These are phyloP conservation scores for Sebastes hubbsi DNA, from an alignment of 2,797 vertebrate species.

Conservation along the genomic window DNA sequence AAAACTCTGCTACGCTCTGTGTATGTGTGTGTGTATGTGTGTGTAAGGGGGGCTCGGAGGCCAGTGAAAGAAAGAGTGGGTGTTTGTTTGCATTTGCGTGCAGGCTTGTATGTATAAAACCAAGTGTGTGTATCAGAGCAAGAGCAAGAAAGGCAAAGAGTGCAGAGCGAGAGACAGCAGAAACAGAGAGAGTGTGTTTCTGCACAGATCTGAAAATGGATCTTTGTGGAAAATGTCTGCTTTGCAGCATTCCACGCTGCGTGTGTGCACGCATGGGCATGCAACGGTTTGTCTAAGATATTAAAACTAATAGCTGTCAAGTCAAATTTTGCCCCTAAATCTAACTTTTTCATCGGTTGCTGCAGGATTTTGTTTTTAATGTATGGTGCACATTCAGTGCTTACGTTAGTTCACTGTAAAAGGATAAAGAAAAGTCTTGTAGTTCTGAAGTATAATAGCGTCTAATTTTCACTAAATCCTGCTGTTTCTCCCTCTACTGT, in stretches of 20 bases:
- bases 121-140: constrained; percentile 25
- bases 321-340: neutral
- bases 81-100: constrained; percentile 4
- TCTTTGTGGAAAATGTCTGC: constrained; percentile 28
- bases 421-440: neutral
- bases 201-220: constrained; percentile 34
- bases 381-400: neutral
- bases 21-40: constrained; percentile 1
- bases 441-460: constrained; percentile 12
- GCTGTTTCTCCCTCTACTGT: constrained; percentile 8
- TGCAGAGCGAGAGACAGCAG: neutral
- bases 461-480: constrained; percentile 8
- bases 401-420: neutral
- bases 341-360: neutral
- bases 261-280: constrained; percentile 2
- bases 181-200: neutral
- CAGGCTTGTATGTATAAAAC: constrained; percentile 12
- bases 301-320: neutral
- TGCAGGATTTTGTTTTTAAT: neutral
- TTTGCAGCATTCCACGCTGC: constrained; percentile 20
- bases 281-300: neutral
- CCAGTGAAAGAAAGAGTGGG: neutral
- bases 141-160: constrained; percentile 10
- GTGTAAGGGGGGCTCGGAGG: neutral
- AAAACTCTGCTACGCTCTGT: constrained; percentile 40